Conservation (phyloP, 2,797 vertebrate species). For the Myotis planiceps region DNA sequence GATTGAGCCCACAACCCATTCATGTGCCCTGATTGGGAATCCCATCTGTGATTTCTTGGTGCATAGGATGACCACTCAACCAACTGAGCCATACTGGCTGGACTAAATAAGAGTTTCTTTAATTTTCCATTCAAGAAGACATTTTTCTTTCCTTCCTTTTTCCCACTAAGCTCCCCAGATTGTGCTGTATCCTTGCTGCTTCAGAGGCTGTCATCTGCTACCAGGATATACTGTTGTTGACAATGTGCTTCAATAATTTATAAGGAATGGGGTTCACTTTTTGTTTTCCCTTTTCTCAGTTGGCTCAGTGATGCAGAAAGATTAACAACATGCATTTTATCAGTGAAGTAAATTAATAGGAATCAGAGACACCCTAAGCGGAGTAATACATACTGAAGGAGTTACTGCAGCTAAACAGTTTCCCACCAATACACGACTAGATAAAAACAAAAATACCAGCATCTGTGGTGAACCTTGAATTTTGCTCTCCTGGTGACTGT, state of each 20-base stretch:
- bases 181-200: not conserved
- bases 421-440: not conserved
- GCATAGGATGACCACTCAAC: not conserved
- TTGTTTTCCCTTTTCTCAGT: conserved; percentile 5
- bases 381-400: not conserved
- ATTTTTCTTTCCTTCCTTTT: not conserved
- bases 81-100: not conserved
- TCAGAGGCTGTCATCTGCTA: conserved; percentile 5
- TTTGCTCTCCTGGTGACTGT: not conserved
- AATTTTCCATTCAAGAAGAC: not conserved
- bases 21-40: not conserved
- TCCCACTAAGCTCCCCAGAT: not conserved
- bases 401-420: not conserved
- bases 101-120: not conserved
- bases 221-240: conserved; percentile 45
- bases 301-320: not conserved
- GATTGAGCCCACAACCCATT: not conserved
- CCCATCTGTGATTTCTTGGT: not conserved
- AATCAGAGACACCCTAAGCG: not conserved
- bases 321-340: conserved; percentile 42
- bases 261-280: conserved; percentile 17
- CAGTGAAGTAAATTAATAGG: conserved; percentile 51
- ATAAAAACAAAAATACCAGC: not conserved
- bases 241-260: conserved; percentile 66
- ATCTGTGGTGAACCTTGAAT: not conserved